These are phyloP conservation scores for Cerceris ruficornis DNA, from an alignment of 2,888 invertebrate genomes.

Conservation along the genomic window DNA sequence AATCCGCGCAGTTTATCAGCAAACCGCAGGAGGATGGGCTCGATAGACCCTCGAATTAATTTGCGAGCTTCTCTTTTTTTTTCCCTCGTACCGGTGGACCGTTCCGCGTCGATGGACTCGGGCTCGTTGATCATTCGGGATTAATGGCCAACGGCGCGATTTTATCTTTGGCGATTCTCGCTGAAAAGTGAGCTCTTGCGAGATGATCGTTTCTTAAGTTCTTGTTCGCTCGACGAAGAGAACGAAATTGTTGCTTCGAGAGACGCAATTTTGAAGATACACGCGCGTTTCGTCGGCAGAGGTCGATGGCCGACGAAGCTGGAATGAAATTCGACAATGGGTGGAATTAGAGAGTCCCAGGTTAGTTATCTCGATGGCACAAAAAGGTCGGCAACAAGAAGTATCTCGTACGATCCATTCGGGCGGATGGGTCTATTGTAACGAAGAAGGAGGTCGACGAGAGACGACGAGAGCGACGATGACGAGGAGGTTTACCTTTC, in stretches of 20 bases:
- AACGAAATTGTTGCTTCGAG: too few relatives aligned
- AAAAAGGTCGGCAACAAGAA: slow-evolving; percentile 11
- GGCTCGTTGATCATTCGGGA: slow-evolving; percentile 37
- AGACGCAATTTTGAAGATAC: too few relatives aligned
- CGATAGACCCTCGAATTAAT: slow-evolving; percentile 51
- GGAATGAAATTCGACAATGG: not conserved
- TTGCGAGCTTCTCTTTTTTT: slow-evolving; percentile 27
- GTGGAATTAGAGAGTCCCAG: not conserved
- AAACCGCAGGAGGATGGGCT: slow-evolving; percentile 26
- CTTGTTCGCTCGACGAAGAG: not conserved
- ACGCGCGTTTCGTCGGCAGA: too few relatives aligned
- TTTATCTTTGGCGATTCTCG: slow-evolving; percentile 35
- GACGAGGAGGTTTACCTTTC: too few relatives aligned
- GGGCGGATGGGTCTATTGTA: too few relatives aligned
- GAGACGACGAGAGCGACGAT: too few relatives aligned
- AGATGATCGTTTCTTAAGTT: not conserved
- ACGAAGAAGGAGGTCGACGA: too few relatives aligned
- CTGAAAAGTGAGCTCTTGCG: not conserved
- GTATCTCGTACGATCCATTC: too few relatives aligned
- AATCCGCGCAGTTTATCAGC: slow-evolving; percentile 51
- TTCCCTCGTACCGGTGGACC: slow-evolving; percentile 14
- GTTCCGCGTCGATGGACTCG: slow-evolving; percentile 28
- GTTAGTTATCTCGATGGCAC: not conserved
- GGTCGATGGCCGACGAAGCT: not conserved
- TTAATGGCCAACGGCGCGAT: slow-evolving; percentile 31